These are phyloP conservation scores for Mechanitis messenoides DNA, from an alignment of 2,888 invertebrate genomes.

Conservation along the genomic window DNA sequence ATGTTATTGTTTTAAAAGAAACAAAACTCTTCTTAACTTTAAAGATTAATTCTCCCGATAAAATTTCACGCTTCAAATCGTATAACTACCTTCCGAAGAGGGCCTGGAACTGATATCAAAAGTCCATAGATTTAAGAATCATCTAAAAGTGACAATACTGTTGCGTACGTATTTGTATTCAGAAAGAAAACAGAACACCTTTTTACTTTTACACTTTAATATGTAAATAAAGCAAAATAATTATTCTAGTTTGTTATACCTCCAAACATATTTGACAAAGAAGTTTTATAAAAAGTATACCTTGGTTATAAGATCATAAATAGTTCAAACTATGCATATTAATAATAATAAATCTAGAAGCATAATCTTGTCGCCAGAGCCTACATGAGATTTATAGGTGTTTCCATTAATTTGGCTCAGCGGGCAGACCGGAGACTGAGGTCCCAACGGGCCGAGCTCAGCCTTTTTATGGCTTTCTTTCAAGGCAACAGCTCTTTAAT, in stretches of 20 bases:
- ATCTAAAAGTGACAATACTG: background rate
- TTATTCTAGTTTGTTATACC: slow-evolving; percentile 8
- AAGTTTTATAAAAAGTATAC: too few species aligned
- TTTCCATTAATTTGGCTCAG: slow-evolving; percentile 61
- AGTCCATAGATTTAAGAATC: slow-evolving; percentile 38
- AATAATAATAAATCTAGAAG: slow-evolving; percentile 1
- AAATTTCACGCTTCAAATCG: slow-evolving; percentile 69
- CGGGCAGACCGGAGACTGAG: slow-evolving; percentile 35
- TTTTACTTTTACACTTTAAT: too few species aligned
- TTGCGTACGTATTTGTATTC: background rate
- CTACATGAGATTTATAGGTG: slow-evolving; percentile 42
- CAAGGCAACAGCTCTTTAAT: slow-evolving; percentile 66
- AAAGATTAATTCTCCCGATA: slow-evolving; percentile 73
- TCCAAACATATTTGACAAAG: background rate
- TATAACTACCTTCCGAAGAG: slow-evolving; percentile 54
- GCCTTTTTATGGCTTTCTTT: slow-evolving; percentile 65
- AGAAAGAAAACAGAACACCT: too few species aligned
- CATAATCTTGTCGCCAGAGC: background rate
- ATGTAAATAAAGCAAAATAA: background rate
- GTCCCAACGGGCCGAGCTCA: slow-evolving; percentile 51
- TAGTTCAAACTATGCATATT: too few species aligned
- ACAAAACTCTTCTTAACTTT: slow-evolving; percentile 69
- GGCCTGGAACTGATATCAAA: slow-evolving; percentile 52
- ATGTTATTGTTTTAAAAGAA: slow-evolving; percentile 59
- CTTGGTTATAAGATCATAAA: background rate